These are phyloP conservation scores for Palythoa grandis DNA, from an alignment of 92 coral and sea anemone species.

Conservation along the genomic window DNA sequence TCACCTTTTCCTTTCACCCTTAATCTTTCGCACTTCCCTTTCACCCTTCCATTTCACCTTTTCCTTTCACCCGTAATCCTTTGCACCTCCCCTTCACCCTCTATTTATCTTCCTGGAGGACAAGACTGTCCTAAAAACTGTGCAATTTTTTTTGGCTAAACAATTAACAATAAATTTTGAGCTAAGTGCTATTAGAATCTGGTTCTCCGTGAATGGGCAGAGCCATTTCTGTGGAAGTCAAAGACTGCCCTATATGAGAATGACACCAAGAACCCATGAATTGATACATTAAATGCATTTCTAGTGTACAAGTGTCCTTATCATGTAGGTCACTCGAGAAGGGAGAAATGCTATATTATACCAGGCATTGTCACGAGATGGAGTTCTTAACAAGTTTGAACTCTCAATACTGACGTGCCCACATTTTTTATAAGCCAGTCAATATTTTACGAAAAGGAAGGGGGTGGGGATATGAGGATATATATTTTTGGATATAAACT, in stretches of 20 bases:
- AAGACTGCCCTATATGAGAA: too few relatives aligned
- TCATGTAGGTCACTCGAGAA: constrained; percentile 46
- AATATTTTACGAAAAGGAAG: neutral
- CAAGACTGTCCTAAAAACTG: neutral
- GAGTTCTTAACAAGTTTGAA: constrained; percentile 2
- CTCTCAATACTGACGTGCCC: neutral
- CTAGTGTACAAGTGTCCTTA: constrained; percentile 54
- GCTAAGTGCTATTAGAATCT: too few relatives aligned
- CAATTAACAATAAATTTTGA: neutral
- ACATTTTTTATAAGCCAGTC: neutral
- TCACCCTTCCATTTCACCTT: too few relatives aligned
- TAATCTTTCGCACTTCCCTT: too few relatives aligned
- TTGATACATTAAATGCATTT: constrained; percentile 29
- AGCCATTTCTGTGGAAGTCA: too few relatives aligned
- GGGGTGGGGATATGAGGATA: neutral
- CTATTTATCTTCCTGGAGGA: neutral
- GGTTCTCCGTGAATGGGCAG: too few relatives aligned
- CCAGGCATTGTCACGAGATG: constrained; percentile 1
- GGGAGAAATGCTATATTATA: constrained; percentile 51
- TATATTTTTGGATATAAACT: too few relatives aligned
- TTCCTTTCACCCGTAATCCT: too few relatives aligned
- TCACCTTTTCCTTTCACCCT: too few relatives aligned
- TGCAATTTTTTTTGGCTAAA: neutral
- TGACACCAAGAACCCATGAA: too few relatives aligned
- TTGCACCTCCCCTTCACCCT: neutral